Evolutionary conservation across 2,113 vertebrate species (phyloP).

Genomic region (Charadrius vociferus): DNA sequence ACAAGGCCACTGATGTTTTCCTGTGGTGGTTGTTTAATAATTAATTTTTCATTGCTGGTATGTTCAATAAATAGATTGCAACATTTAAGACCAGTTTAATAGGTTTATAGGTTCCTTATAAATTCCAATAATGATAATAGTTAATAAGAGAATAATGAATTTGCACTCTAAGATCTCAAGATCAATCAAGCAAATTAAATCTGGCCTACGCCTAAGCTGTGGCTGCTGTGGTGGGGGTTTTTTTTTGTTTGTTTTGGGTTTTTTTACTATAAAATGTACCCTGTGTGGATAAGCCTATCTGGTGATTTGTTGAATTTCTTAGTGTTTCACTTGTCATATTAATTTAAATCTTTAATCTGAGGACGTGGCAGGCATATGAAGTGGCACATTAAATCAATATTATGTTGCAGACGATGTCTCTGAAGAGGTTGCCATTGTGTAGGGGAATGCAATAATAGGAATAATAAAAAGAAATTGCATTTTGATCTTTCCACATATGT

Average conservation of each 20-base stretch:
- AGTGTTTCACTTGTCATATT: constrained; percentile 55
- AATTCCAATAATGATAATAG: constrained; percentile 37
- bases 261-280: not conserved
- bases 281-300: not conserved
- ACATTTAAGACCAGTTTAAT: constrained; percentile 76
- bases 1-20: constrained; percentile 75
- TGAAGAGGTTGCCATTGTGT: constrained; percentile 33
- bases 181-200: constrained; percentile 65
- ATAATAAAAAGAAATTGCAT: constrained; percentile 51
- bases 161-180: constrained; percentile 49
- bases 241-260: not conserved
- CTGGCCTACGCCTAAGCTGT: not conserved
- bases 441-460: constrained; percentile 32
- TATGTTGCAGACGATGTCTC: constrained; percentile 22
- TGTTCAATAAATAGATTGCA: constrained; percentile 79
- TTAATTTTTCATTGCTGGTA: constrained; percentile 78
- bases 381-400: constrained; percentile 51
- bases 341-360: constrained; percentile 72
- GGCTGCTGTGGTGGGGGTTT: not conserved
- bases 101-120: constrained; percentile 73
- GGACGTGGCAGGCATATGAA: constrained; percentile 32
- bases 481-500: constrained; percentile 33
- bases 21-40: constrained; percentile 80
- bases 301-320: constrained; percentile 47
- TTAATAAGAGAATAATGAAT: constrained; percentile 77